Evolutionary conservation across 1,140 invertebrate species (phyloP).

Genomic region (Helicoverpa zea): DNA sequence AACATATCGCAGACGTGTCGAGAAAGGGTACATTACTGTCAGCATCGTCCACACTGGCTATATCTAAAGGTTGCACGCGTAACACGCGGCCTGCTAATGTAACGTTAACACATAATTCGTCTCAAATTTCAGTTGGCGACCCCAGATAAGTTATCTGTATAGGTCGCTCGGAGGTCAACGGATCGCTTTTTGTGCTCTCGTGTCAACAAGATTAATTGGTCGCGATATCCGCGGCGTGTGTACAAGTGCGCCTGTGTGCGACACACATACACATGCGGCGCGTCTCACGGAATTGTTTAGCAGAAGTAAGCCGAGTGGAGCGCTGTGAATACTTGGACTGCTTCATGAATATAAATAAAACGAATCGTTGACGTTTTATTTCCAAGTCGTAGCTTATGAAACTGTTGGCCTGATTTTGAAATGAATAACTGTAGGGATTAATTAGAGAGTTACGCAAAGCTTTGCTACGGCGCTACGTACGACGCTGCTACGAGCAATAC

Average conservation of each 20-base stretch:
- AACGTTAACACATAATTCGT: constrained; percentile 26
- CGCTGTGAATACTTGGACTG: constrained; percentile 31
- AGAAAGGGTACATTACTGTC: background rate
- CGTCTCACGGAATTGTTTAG: constrained; percentile 27
- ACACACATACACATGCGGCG: background rate
- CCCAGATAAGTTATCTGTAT: constrained; percentile 41
- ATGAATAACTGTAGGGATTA: constrained; percentile 31
- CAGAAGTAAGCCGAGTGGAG: constrained; percentile 13
- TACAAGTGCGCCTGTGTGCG: background rate
- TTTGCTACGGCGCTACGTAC: constrained; percentile 25
- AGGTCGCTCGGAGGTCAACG: constrained; percentile 34
- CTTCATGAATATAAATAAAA: constrained; percentile 35
- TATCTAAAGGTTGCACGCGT: constrained; percentile 3
- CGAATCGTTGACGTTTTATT: constrained; percentile 22
- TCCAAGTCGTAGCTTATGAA: constrained; percentile 17
- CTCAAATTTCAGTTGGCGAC: constrained; percentile 28
- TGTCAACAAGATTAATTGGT: constrained; percentile 47
- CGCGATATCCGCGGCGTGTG: background rate
- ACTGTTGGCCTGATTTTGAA: constrained; percentile 25
- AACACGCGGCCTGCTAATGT: constrained; percentile 1
- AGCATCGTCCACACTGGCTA: background rate
- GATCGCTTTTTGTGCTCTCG: constrained; percentile 34
- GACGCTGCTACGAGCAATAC: constrained; percentile 4
- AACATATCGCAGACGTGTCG: background rate
- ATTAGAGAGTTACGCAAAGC: constrained; percentile 37